phyloP scores from a whole-genome alignment of 2,113 vertebrate genomes.

The Hucho hucho region DNA sequence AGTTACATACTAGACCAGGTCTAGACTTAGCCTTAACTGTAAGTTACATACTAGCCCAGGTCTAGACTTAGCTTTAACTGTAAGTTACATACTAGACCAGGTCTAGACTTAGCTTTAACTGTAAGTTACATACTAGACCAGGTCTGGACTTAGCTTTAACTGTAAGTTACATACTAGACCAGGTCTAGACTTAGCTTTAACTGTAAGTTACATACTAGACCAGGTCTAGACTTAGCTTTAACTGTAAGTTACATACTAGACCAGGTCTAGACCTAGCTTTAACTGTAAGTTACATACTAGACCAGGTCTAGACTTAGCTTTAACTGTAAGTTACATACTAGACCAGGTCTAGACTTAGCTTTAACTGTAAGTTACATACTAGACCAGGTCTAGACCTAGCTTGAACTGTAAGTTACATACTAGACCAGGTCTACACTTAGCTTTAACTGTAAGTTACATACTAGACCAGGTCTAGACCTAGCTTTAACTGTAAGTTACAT shows the following conservation, averaged over 20 bases:
- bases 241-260: background rate
- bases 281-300: conserved; percentile 21
- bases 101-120: background rate
- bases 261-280: background rate
- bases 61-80: background rate
- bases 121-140: background rate
- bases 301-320: background rate
- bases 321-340: no score
- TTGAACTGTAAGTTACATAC: no score
- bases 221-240: background rate
- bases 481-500: no score
- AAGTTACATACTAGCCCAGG: conserved; percentile 20
- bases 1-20: background rate
- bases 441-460: no score
- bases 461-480: no score
- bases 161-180: conserved; percentile 20
- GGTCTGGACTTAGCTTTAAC: background rate
- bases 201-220: background rate
- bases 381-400: background rate
- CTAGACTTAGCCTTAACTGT: background rate
- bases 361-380: no score
- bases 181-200: background rate
- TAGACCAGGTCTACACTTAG: no score
- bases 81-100: background rate
- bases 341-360: no score